Evolutionary conservation across 2,797 vertebrate species (phyloP).

Genomic region (Columba guinea): DNA sequence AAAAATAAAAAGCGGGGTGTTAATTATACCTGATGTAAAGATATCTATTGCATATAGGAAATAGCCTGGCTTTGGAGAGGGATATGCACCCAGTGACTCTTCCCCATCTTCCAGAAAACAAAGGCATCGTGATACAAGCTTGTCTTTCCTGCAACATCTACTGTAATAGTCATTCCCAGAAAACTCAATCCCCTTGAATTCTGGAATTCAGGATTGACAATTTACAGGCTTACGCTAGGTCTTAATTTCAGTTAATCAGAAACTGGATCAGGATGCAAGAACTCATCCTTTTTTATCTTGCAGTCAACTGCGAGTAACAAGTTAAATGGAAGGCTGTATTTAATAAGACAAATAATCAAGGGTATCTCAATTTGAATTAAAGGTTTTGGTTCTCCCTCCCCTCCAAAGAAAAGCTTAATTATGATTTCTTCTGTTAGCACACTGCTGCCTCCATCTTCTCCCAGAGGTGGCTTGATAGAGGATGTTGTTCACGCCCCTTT

Average conservation of each 20-base stretch:
- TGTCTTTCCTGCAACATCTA: neutral
- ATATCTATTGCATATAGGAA: neutral
- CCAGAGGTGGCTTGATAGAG: neutral
- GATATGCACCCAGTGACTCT: neutral
- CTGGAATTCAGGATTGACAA: neutral
- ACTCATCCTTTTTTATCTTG: neutral
- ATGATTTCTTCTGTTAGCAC: neutral
- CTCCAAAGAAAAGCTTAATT: too few relatives aligned
- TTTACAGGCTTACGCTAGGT: neutral
- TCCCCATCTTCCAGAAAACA: neutral
- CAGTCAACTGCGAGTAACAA: neutral
- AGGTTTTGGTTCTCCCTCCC: neutral
- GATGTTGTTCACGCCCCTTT: neutral
- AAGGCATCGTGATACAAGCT: neutral
- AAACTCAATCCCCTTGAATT: neutral
- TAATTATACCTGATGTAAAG: neutral
- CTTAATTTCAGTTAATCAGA: neutral
- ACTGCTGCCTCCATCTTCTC: neutral
- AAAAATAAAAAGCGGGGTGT: too few relatives aligned
- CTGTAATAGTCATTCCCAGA: neutral
- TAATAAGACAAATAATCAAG: neutral
- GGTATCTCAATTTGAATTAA: neutral
- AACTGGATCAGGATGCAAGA: neutral
- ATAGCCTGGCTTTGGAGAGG: neutral
- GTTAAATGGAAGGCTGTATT: neutral